Conservation (phyloP, 2,113 vertebrate species). For the Fregetta grallaria region DNA sequence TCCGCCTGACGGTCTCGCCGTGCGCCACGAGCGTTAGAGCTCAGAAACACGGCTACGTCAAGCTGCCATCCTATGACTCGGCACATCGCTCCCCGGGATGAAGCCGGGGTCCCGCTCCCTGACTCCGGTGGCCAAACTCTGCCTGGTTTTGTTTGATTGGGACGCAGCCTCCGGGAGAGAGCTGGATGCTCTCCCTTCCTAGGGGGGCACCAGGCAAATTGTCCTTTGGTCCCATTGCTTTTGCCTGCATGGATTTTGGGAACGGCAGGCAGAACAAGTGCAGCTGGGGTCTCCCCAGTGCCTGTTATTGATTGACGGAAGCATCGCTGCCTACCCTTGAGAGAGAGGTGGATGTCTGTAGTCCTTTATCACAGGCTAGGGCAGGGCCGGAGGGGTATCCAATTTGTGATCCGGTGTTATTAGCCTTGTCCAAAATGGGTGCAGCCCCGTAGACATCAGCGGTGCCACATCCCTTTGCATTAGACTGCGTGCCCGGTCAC, state of each 20-base stretch:
- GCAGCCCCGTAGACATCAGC: accelerated
- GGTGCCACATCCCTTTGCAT: neutral
- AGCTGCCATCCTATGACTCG: slow-evolving; percentile 18
- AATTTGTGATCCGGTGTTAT: neutral
- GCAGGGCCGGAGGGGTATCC: neutral
- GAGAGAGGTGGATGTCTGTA: neutral
- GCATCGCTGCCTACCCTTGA: neutral
- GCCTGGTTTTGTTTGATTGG: neutral
- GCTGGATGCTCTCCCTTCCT: neutral
- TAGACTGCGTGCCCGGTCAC: accelerated
- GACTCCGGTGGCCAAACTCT: neutral
- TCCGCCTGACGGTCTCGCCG: neutral
- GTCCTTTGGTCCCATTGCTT: neutral
- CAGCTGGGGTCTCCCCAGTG: neutral
- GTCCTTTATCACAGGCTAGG: neutral
- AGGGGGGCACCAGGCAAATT: neutral
- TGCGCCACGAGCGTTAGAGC: neutral
- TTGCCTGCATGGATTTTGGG: neutral
- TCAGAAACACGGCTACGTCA: neutral
- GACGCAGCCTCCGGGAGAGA: neutral
- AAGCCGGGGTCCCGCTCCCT: neutral
- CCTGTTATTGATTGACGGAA: neutral
- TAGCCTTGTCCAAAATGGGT: neutral
- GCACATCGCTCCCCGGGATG: neutral
- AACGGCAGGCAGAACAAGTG: neutral